These are phyloP conservation scores for Engystomops pustulosus DNA, from an alignment of 2,113 vertebrate species.

Conservation along the genomic window DNA sequence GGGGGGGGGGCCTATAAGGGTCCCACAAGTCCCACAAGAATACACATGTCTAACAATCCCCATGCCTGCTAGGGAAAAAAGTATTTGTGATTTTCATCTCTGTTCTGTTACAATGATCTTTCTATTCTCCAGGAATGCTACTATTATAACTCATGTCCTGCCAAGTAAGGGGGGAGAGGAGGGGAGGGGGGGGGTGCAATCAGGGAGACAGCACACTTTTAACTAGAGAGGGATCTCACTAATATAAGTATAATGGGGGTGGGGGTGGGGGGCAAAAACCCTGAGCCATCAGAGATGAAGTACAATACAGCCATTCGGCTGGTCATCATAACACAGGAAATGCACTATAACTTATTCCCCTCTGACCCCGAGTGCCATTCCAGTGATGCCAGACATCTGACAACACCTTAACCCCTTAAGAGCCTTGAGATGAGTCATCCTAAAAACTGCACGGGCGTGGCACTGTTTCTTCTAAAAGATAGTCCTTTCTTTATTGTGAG, in stretches of 20 bases:
- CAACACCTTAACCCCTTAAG: constrained; percentile 39
- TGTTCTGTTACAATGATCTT: constrained; percentile 50
- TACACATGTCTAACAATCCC: not conserved
- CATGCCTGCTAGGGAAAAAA: constrained; percentile 6
- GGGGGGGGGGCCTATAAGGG: not conserved
- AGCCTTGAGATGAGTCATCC: too few species aligned
- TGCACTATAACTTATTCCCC: constrained; percentile 38
- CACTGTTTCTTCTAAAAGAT: too few species aligned
- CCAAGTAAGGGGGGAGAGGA: constrained; percentile 37
- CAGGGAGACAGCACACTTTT: constrained; percentile 34
- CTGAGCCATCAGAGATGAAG: constrained; percentile 42
- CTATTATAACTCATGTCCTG: constrained; percentile 57
- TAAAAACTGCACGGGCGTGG: too few species aligned
- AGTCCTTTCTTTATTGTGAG: not conserved
- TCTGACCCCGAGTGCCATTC: constrained; percentile 20
- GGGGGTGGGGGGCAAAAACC: constrained; percentile 11
- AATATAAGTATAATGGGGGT: not conserved
- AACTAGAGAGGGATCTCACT: constrained; percentile 10
- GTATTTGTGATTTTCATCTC: constrained; percentile 54
- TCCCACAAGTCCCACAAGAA: not conserved
- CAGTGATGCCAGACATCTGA: constrained; percentile 50
- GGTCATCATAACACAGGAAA: constrained; percentile 53
- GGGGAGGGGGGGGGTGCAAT: constrained; percentile 29
- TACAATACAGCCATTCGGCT: constrained; percentile 51
- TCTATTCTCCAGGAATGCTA: constrained; percentile 59